Evolutionary conservation across 2,888 invertebrate species (phyloP), one percentile per base, ranked within the genome.

Genomic region (Chaitophorus viminalis): DNA sequence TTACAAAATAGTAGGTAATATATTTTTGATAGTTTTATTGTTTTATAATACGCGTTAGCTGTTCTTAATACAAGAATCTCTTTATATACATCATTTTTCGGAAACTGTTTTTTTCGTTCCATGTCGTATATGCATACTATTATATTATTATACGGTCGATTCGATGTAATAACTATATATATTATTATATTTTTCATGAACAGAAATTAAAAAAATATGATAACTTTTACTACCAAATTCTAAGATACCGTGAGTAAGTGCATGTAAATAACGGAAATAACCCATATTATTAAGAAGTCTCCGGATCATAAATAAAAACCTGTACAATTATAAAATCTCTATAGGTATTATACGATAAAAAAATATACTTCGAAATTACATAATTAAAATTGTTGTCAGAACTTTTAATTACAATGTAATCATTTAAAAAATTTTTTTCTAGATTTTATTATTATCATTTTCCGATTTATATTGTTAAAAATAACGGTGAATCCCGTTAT

Each of bases 11-110:
- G 82, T n/a, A 18, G 6, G 25, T 76, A 76, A 79, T 83, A 83
- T 25, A 75, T 75, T 60, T 83, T 83, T 75, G 83, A 83, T 75
- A 75, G 83, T 39, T 39, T 75, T 83, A 83, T 75, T 65, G 83
- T 39, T 39, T 75, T 83, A 65, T 83, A 83, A 65, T 83, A 46
- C 46, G 74, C 21, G 31, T 11, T 29, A 39, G 11, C 11, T 14
- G 68, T 46, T 0, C 14, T 39, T 14, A n/a, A 52, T n/a, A 4
- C 14, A n/a, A n/a, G n/a, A n/a, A n/a, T 8, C 46, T 5, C 11
- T 1, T 39, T 76, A 33, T 52, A 29, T 52, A 52, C 52, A 52
- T 14, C 25, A 54, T 17, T 78, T 78, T 82, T 54, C 52, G 17
- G 25, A 33, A 82, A 54, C 54, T 0, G 29, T 72, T 72, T 72